These are phyloP conservation scores for Xylocampa areola DNA, from an alignment of 2,888 invertebrate species.

Conservation along the genomic window DNA sequence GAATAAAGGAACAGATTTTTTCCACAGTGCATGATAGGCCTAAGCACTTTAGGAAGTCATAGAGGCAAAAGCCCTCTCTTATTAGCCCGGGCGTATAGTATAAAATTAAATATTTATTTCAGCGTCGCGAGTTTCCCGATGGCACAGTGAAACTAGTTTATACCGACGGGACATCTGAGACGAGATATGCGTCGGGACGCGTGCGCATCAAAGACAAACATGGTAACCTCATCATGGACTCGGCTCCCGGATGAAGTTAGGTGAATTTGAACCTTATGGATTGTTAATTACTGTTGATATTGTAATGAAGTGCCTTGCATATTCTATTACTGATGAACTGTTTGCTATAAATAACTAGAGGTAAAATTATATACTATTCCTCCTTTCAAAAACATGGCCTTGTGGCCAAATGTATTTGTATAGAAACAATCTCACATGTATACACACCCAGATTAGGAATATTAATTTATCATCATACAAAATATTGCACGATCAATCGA, in stretches of 20 bases:
- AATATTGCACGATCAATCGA: too few relatives aligned
- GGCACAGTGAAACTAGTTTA: conserved; percentile 97
- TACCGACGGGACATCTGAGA: conserved; percentile 96
- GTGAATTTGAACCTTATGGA: conserved; percentile 23
- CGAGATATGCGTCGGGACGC: conserved; percentile 96
- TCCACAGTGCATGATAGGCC: too few relatives aligned
- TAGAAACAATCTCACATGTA: too few relatives aligned
- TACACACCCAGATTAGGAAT: too few relatives aligned
- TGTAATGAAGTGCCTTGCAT: conserved; percentile 42
- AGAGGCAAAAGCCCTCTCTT: too few relatives aligned
- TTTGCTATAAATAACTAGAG: conserved; percentile 3
- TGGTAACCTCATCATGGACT: conserved; percentile 95
- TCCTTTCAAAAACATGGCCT: too few relatives aligned
- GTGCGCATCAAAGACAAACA: conserved; percentile 95
- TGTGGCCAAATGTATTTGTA: too few relatives aligned
- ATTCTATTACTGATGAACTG: conserved; percentile 18
- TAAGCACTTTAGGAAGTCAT: too few relatives aligned
- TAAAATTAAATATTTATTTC: too few relatives aligned
- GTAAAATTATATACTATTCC: neutral
- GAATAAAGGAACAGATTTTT: too few relatives aligned
- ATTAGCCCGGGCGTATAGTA: too few relatives aligned
- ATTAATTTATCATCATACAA: too few relatives aligned
- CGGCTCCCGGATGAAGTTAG: conserved; percentile 65
- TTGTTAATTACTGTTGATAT: conserved; percentile 17
- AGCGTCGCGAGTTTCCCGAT: conserved; percentile 97